Base-by-base conservation (phyloP, 2,797 vertebrate genomes). In the Odontamblyopus rebecca region DNA sequence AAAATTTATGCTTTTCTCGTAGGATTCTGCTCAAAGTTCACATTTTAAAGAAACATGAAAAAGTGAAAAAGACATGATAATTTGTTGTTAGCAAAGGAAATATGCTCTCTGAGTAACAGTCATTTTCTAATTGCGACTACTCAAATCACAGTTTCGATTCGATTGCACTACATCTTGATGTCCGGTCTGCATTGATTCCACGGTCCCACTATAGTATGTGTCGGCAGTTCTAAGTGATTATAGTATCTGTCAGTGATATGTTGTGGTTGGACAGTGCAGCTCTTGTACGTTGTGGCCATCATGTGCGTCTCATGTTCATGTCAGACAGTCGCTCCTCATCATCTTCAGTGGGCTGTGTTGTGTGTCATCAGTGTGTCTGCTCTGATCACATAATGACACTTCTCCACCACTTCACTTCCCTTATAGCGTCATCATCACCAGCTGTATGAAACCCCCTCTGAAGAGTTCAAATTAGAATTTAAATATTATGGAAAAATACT, bases 241-340 rank as follows among this genome's bases (percentile, higher is more conserved):
- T 61, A 67, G 19, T 53, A 19, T 63, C 62, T 32, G 69, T 61
- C 29, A 32, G 32, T n/a, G 1, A 11, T 75, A 48, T 23, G 56
- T 68, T 51, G 78, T 30, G 5, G 4, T 60, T 62, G 57, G 44
- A 11, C 61, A 8, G 15, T 27, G 6, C 5, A 2, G 30, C 48
- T 12, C 69, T 67, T 65, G 71, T 68, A 73, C 71, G 61, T 54
- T 72, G 66, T 73, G 74, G 53, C 76, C 61, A 72, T 79, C 63
- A 70, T 81, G 73, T 77, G 73, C 32, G 68, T 32, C 44, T 38
- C 75, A 77, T 68, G 75, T 72, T 70, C 78, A 77, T 82, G 80
- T 77, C 73, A 72, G 54, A 30, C 78, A 81, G 83, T 83, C 80
- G 0, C 12, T 79, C 35, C 54, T 72, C 67, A 76, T 90, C 67